phyloP scores from a whole-genome alignment of 2,888 invertebrate species.

The Drosophila tanythrix region DNA sequence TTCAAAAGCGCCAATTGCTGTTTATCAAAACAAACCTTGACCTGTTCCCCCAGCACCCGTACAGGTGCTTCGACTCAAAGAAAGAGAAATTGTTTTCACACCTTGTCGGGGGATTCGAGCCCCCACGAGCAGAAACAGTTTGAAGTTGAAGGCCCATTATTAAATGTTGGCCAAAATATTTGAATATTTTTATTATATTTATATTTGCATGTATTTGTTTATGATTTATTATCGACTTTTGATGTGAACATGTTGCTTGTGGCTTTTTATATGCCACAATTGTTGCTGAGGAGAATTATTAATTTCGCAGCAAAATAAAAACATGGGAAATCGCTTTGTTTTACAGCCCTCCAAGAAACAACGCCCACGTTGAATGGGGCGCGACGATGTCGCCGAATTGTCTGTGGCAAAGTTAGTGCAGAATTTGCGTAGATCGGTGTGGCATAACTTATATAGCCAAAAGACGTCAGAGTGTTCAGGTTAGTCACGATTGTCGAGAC shows the following conservation, averaged over 20 bases:
- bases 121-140: slow-evolving; percentile 17
- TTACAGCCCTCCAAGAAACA: slow-evolving; percentile 29
- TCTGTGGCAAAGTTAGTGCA: slow-evolving; percentile 70
- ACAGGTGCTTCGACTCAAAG: slow-evolving; percentile 43
- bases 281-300: slow-evolving; percentile 56
- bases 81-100: slow-evolving; percentile 28
- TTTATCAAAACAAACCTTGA: slow-evolving; percentile 42
- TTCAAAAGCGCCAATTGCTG: slow-evolving; percentile 5
- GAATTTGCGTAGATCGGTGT: slow-evolving; percentile 62
- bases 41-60: slow-evolving; percentile 16
- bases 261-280: slow-evolving; percentile 66
- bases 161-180: slow-evolving; percentile 29
- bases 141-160: slow-evolving; percentile 42
- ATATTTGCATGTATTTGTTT: slow-evolving; percentile 35
- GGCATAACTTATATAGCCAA: slow-evolving; percentile 21
- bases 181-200: slow-evolving; percentile 3
- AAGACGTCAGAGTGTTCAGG: slow-evolving; percentile 67
- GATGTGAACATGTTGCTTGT: slow-evolving; percentile 64
- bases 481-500: slow-evolving; percentile 61
- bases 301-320: slow-evolving; percentile 52
- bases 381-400: slow-evolving; percentile 66
- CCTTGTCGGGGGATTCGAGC: slow-evolving; percentile 15
- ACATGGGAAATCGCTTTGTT: slow-evolving; percentile 70
- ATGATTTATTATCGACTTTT: slow-evolving; percentile 74
- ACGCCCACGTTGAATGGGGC: slow-evolving; percentile 31